A percentile compares a stretch with the other conserved stretches of the same genome.
phyloP scores from a whole-genome alignment of 2,113 vertebrate species.

The Phrynosoma blainvillii region DNA sequence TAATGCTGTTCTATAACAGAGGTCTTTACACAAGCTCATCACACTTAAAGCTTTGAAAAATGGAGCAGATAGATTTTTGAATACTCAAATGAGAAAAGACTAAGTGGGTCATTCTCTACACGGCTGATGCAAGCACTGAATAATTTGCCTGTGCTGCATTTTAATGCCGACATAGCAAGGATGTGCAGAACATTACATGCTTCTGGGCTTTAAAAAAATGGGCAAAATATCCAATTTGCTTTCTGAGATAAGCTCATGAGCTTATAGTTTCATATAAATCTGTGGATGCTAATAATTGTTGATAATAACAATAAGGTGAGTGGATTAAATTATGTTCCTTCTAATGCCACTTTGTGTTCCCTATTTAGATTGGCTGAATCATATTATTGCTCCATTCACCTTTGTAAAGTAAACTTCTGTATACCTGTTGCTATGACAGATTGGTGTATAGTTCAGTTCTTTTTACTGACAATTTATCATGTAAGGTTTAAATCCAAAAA shows the following conservation, averaged over 20 bases:
- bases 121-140: not conserved
- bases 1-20: not conserved
- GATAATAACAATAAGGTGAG: constrained; percentile 23
- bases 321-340: constrained; percentile 10
- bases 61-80: constrained; percentile 5
- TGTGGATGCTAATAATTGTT: not conserved
- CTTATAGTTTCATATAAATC: constrained; percentile 40
- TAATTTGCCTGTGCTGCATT: not conserved
- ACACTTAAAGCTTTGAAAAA: constrained; percentile 15
- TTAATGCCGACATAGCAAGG: constrained; percentile 27
- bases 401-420: not conserved
- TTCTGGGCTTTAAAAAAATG: constrained; percentile 34
- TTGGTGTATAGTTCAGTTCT: not conserved
- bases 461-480: not conserved
- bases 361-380: constrained; percentile 3
- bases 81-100: constrained; percentile 40
- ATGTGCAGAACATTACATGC: not conserved
- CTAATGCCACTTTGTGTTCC: constrained; percentile 28
- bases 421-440: not conserved
- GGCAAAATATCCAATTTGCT: constrained; percentile 20
- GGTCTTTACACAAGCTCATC: constrained; percentile 20
- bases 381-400: constrained; percentile 1
- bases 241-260: constrained; percentile 34
- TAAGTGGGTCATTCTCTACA: constrained; percentile 32
- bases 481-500: not conserved